These are phyloP conservation scores for Standfussiana lucernea DNA, from an alignment of 2,888 invertebrate genomes.

Conservation along the genomic window DNA sequence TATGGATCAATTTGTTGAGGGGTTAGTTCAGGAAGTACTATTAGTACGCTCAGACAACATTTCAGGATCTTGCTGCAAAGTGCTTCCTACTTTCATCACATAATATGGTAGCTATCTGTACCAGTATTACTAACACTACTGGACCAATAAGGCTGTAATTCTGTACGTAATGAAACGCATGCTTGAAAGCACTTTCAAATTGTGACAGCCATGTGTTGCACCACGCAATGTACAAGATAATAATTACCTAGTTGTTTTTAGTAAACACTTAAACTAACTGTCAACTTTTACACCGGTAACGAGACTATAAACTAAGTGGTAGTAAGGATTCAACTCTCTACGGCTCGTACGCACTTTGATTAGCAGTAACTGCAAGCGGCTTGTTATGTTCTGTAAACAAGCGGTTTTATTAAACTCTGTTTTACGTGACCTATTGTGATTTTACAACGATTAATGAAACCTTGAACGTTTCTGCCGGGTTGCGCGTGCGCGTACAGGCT, in stretches of 20 bases:
- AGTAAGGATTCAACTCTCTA: neutral
- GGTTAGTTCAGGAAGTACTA: neutral
- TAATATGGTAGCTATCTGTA: neutral
- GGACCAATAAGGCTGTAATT: conserved; percentile 31
- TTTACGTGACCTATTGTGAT: neutral
- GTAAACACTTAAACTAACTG: conserved; percentile 4
- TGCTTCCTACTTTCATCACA: conserved; percentile 8
- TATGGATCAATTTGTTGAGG: neutral
- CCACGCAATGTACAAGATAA: conserved; percentile 27
- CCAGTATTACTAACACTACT: neutral
- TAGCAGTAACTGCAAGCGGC: neutral
- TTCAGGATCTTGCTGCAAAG: neutral
- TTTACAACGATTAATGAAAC: neutral
- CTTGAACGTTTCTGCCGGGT: neutral
- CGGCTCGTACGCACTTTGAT: neutral
- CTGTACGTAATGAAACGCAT: conserved; percentile 38
- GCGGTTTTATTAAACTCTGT: neutral
- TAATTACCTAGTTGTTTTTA: conserved; percentile 30
- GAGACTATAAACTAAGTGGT: neutral
- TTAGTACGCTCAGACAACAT: neutral
- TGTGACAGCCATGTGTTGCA: conserved; percentile 36
- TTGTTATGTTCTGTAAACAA: neutral
- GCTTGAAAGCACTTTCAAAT: conserved; percentile 46
- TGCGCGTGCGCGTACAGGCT: neutral
- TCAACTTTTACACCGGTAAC: conserved; percentile 16